Base-by-base conservation (phyloP, 2,797 vertebrate genomes). In the Chrysocyon brachyurus region DNA sequence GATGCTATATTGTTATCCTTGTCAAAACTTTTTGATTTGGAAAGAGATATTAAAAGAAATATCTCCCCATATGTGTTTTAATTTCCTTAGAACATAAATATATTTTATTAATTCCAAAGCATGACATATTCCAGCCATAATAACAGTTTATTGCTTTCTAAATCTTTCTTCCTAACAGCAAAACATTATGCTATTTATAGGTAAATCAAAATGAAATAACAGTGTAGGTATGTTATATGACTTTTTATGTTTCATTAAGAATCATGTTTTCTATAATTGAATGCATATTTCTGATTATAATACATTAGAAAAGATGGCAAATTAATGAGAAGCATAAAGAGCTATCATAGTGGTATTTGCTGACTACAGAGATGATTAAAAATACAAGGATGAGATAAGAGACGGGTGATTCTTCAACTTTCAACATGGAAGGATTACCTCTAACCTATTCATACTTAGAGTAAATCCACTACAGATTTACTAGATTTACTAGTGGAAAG, bases 11-110 rank as follows among this genome's bases (percentile, higher is more conserved):
- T 88, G 31, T 85, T 90, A 68, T 61, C 75, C 5, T 86, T 28
- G 36, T 84, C 79, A 96, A 97, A 78, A 87, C 10, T 7, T 77
- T 86, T 94, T 83, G 15, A 97, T 94, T 94, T 97, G 75, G 78
- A 92, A 93, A 90, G 54, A 66, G 70, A 21, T 59, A 93, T 57
- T 96, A 87, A 95, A 92, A 93, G 63, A 97, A 95, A 75, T 97
- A 90, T 83, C 95, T 91, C 49, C 79, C 49, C 40, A 66, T 46
- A 83, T 64, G 54, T 84, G 87, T 92, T 95, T 93, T 94, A 92
- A 97, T 97, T 97, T 97, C 85, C 91, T 97, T 95, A 95, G 56
- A 95, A 93, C 72, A 94, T 97, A 97, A 97, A 95, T 94, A 92
- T 97, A 91, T 81, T 97, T 97, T 95, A 95, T 90, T 97, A 93